Percentiles rank a stretch among this genome's conserved stretches.
Conservation (phyloP, 2,797 vertebrate species). For the Hypotaenidia philippensis region DNA sequence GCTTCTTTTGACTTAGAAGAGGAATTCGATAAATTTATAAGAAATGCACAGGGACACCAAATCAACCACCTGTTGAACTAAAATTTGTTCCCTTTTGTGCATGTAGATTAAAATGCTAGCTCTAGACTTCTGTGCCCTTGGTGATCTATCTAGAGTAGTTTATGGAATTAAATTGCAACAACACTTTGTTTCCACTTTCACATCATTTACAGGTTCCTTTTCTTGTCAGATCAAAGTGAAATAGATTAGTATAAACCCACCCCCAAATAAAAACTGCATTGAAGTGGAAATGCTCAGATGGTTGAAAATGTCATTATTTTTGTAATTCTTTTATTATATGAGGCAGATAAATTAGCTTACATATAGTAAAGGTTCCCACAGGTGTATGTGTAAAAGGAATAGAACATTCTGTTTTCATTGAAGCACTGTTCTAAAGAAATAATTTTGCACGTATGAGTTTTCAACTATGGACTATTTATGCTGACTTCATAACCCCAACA, state of each 20-base stretch:
- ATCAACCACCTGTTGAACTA: not conserved
- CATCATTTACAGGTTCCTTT: not conserved
- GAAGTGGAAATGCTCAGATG: not conserved
- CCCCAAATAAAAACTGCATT: not conserved
- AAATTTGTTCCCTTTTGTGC: not conserved
- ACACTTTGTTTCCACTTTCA: not conserved
- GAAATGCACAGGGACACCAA: not conserved
- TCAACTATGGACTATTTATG: slow-evolving; percentile 22
- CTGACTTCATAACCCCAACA: not conserved
- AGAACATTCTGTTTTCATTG: slow-evolving; percentile 25
- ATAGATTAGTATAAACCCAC: not conserved
- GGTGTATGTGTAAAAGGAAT: not conserved
- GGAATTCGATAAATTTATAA: not conserved
- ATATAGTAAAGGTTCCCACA: slow-evolving; percentile 6
- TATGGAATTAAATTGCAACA: slow-evolving; percentile 1
- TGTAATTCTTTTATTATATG: not conserved
- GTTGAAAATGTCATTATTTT: not conserved
- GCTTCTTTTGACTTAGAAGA: not conserved
- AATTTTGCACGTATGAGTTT: slow-evolving; percentile 23
- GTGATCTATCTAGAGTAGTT: not conserved
- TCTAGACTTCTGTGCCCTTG: not conserved
- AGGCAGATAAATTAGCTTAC: slow-evolving; percentile 14
- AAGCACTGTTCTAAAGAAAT: not conserved
- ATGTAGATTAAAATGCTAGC: not conserved
- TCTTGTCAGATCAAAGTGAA: not conserved